These are phyloP conservation scores for Crambe crambe DNA, from an alignment of 37 sponge, comb jelly and placozoan species.

Conservation along the genomic window DNA sequence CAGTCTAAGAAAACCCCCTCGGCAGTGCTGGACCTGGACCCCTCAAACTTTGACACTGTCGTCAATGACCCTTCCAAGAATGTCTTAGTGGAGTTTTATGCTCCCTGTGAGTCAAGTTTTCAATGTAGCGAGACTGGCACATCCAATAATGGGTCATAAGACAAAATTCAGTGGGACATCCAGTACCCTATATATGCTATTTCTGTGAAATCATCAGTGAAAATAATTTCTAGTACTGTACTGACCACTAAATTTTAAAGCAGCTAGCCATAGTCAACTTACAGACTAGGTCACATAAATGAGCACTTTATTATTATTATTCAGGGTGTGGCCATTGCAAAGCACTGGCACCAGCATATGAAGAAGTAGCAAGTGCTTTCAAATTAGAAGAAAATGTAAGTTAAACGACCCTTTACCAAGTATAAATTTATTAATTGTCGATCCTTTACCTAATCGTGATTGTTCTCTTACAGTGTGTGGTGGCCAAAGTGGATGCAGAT, in stretches of 20 bases:
- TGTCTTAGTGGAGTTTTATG: conserved; percentile 99
- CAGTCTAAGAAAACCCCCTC: conserved; percentile 60
- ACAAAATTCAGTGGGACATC: not conserved
- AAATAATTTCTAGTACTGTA: no score
- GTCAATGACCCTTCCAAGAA: conserved; percentile 76
- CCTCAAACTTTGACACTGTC: conserved; percentile 81
- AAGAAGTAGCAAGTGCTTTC: conserved; percentile 86
- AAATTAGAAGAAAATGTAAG: conserved; percentile 81
- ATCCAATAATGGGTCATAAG: no score
- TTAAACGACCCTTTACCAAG: not conserved
- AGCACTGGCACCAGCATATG: conserved; percentile 86
- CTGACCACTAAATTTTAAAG: not conserved
- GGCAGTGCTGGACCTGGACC: conserved; percentile 78
- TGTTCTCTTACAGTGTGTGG: conserved; percentile 75
- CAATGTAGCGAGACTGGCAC: no score
- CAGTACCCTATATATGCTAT: not conserved
- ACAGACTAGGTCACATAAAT: no score
- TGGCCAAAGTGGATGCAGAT: conserved; percentile 97
- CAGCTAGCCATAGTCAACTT: not conserved
- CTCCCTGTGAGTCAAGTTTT: conserved; percentile 84
- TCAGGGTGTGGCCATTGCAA: conserved; percentile 99
- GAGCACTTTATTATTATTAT: not conserved
- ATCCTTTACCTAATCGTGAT: not conserved
- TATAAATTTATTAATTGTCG: not conserved
- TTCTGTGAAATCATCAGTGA: no score